Evolutionary conservation across 2,113 vertebrate species (phyloP), one percentile per base, ranked within the genome.

Genomic region (Australoheros scitulus): DNA sequence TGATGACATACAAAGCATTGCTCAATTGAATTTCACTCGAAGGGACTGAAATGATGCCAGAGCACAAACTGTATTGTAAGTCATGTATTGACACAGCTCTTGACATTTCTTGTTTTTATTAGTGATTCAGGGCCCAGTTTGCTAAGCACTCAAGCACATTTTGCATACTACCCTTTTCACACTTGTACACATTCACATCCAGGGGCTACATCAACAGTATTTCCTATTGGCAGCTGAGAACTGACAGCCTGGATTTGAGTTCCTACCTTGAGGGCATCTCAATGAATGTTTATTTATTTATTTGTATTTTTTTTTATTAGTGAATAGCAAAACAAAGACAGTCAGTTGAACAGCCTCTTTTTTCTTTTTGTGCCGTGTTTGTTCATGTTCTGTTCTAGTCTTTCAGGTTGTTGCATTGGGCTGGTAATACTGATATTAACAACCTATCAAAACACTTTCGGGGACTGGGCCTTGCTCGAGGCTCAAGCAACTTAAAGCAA

Each of bases 171-270:
- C 18, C 41, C 22, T 56, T 26, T 63, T 80, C 41, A 78, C 61
- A 68, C 14, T 41, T 26, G 18, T 50, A 77, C 50, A 85, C 52
- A 83, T 65, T 84, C 36, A 78, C 26, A 76, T 76, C 55, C 82
- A 72, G 43, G n/a, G 43, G 68, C 47, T 50, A 75, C 38, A 8
- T 1, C 32, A 78, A 50, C 22, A 63, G 63, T 41, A 34, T 83
- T 61, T 80, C 26, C 79, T 87, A 32, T 56, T 86, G 68, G 81
- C 61, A 89, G 61, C 68, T 41, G 22, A 83, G 61, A 64, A 55
- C 26, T 58, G 77, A 59, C 77, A 76, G 61, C 59, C 65, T 84
- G 52, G 50, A 75, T 87, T 38, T 79, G 22, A 87, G 50, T 78
- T 80, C 17, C 41, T 52, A 9, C 65, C 88, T 86, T 77, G 6